Percentiles rank a stretch among this genome's conserved stretches.
These are phyloP conservation scores for Apamea epomidion DNA, from an alignment of 2,888 invertebrate species.

Conservation along the genomic window DNA sequence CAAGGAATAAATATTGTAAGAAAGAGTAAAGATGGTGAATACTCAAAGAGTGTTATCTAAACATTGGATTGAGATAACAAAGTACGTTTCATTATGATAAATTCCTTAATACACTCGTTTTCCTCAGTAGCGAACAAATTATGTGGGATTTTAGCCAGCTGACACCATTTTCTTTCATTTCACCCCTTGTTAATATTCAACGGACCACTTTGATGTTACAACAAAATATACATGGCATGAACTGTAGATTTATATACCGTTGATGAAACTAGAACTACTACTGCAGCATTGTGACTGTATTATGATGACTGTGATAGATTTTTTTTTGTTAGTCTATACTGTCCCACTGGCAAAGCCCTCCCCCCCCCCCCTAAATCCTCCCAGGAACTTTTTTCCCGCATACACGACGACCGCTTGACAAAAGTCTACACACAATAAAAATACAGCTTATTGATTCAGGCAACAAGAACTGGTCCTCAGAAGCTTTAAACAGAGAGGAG, in stretches of 20 bases:
- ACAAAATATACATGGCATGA: background rate
- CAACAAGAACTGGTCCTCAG: too few relatives aligned
- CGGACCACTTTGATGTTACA: constrained; percentile 53
- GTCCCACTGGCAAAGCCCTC: too few relatives aligned
- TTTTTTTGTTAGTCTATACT: too few relatives aligned
- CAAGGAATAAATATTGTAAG: constrained; percentile 2
- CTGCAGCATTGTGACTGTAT: too few relatives aligned
- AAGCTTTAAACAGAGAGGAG: too few relatives aligned
- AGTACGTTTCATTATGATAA: constrained; percentile 9
- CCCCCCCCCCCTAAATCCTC: too few relatives aligned
- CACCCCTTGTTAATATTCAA: constrained; percentile 56
- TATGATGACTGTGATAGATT: background rate
- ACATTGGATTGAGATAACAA: constrained; percentile 27
- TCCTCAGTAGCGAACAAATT: constrained; percentile 26
- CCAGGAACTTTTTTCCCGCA: too few relatives aligned
- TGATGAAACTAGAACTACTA: constrained; percentile 25
- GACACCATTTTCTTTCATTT: constrained; percentile 41
- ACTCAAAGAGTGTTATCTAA: constrained; percentile 7
- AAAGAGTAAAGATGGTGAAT: background rate
- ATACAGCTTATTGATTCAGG: too few relatives aligned
- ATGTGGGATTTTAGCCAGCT: constrained; percentile 48
- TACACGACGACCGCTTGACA: too few relatives aligned
- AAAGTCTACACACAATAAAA: too few relatives aligned
- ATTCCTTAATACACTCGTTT: constrained; percentile 12
- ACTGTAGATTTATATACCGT: constrained; percentile 10